These are phyloP conservation scores for Cinclus cinclus DNA, from an alignment of 2,113 vertebrate species.

Conservation along the genomic window DNA sequence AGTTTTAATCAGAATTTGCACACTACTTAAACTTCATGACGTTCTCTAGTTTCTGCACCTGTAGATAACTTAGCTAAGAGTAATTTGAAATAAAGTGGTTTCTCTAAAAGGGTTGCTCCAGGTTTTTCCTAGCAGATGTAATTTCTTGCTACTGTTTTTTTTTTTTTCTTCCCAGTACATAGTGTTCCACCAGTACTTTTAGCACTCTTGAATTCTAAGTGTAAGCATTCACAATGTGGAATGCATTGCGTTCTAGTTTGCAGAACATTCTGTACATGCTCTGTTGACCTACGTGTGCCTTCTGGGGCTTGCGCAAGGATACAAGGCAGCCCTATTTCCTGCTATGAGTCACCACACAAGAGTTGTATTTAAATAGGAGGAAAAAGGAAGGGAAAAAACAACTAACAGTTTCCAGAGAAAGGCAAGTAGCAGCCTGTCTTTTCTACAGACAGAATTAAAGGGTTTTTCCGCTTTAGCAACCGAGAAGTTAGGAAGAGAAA, in stretches of 20 bases:
- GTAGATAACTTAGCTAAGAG: background rate
- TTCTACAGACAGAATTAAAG: background rate
- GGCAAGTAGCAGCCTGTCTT: background rate
- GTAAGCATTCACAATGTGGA: background rate
- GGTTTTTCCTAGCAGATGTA: background rate
- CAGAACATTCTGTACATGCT: slow-evolving; percentile 7
- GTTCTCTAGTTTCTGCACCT: background rate
- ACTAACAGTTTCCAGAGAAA: background rate
- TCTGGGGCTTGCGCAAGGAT: background rate
- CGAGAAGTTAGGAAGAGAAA: no score
- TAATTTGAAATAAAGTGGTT: background rate
- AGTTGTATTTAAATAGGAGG: background rate
- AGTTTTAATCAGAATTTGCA: background rate
- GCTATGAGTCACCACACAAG: slow-evolving; percentile 32
- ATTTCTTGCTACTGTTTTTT: background rate
- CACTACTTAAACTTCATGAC: background rate
- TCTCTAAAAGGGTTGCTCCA: background rate
- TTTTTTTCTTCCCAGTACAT: background rate
- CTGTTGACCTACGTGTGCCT: background rate
- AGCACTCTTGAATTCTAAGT: background rate
- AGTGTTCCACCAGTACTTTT: background rate
- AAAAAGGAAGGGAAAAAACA: background rate
- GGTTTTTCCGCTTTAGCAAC: background rate
- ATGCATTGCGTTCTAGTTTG: background rate
- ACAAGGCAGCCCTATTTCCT: slow-evolving; percentile 12